Evolutionary conservation across 2,113 vertebrate genomes (phyloP).

Genomic region (Hippocampus mohnikei): DNA sequence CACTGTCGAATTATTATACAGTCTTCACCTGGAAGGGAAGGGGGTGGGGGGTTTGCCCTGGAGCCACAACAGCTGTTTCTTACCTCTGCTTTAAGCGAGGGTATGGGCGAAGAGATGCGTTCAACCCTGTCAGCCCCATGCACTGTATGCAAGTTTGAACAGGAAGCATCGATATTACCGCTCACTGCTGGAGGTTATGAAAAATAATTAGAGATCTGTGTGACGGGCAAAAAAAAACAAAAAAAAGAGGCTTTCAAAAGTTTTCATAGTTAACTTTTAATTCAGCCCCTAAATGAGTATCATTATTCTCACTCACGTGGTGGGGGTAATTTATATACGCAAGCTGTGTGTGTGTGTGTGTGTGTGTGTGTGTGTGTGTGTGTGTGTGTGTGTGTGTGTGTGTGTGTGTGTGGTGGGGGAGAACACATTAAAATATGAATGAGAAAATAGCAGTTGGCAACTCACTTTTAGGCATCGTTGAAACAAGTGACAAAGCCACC

Average conservation of each 20-base stretch:
- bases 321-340: slow-evolving; percentile 25
- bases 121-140: slow-evolving; percentile 60
- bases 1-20: neutral
- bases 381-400: no score
- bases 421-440: slow-evolving; percentile 68
- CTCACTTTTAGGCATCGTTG: slow-evolving; percentile 54
- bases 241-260: slow-evolving; percentile 63
- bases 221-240: slow-evolving; percentile 52
- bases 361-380: no score
- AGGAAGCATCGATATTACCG: slow-evolving; percentile 72
- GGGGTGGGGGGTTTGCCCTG: neutral
- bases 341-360: slow-evolving; percentile 40
- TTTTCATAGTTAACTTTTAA: slow-evolving; percentile 77
- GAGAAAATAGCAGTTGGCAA: slow-evolving; percentile 63
- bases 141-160: slow-evolving; percentile 64
- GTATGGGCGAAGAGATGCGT: slow-evolving; percentile 24
- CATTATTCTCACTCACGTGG: slow-evolving; percentile 70
- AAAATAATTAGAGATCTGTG: slow-evolving; percentile 78
- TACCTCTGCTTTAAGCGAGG: neutral
- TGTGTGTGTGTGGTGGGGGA: slow-evolving; percentile 15
- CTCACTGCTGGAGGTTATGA: slow-evolving; percentile 77
- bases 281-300: slow-evolving; percentile 72
- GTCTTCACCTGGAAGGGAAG: neutral
- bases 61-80: neutral
- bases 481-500: slow-evolving; percentile 40